Conservation (phyloP, 2,113 vertebrate genomes). For the Paradoxurus hermaphroditus region DNA sequence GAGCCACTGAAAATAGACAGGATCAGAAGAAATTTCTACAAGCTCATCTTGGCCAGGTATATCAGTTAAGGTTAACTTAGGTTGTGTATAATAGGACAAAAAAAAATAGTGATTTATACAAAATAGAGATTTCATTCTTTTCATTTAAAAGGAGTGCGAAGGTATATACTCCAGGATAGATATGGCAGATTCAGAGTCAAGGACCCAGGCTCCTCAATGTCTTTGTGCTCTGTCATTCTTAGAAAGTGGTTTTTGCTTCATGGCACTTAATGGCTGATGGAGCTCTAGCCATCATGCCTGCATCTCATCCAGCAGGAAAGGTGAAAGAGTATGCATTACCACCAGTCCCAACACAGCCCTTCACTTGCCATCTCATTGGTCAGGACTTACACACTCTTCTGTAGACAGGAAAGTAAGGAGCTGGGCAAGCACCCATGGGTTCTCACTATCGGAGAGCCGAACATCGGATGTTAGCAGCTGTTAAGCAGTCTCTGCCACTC, state of each 20-base stretch:
- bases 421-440: neutral
- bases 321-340: neutral
- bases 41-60: neutral
- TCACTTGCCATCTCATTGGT: neutral
- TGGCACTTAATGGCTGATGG: neutral
- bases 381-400: neutral
- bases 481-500: neutral
- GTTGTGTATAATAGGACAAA: neutral
- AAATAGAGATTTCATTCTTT: neutral
- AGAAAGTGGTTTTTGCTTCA: neutral
- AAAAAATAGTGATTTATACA: neutral
- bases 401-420: neutral
- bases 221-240: neutral
- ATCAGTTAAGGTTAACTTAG: constrained; percentile 11
- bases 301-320: neutral
- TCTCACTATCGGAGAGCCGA: neutral
- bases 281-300: neutral
- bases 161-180: neutral
- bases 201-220: neutral
- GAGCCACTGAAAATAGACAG: neutral
- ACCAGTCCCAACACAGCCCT: neutral
- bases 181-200: neutral
- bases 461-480: accelerated
- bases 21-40: neutral
- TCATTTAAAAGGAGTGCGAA: neutral